Evolutionary conservation across 2,888 invertebrate species (phyloP), one percentile per base, ranked within the genome.

Genomic region (Ormyrus labotus): DNA sequence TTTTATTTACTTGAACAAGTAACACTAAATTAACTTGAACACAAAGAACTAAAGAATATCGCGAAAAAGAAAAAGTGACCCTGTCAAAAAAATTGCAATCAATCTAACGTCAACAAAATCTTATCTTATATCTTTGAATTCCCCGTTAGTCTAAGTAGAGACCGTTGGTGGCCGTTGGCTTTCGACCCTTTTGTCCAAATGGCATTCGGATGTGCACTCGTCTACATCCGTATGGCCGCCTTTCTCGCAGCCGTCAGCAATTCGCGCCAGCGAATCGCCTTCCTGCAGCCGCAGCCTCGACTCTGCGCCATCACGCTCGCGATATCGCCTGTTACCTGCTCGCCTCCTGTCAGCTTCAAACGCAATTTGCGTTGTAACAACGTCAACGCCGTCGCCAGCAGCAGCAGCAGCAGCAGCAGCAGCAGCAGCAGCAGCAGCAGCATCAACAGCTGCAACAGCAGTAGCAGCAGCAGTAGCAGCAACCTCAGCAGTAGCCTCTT

Each of bases 101-200:
- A 69, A 34, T 64, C 64, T 64, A 34, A 55, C 10, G 68, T 67
- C 13, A 73, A 53, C 65, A 76, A 71, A 76, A 68, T 81, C 45
- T 90, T 90, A 90, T 89, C 89, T 88, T 86, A 85, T 89, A 85
- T 90, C 87, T 91, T 91, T 90, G 90, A 90, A 90, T 91, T 91
- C 90, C 88, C 90, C 90, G 90, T 90, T 90, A 90, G 89, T 90
- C 89, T 90, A 91, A 91, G 90, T 91, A 90, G 90, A 90, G 90
- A 90, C 88, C 89, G 88, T 89, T 89, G 89, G 88, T 88, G 90
- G 88, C 89, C 89, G 89, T 89, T 90, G 90, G 88, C 87, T 89
- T 87, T 89, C 90, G 88, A 90, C 89, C 90, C 88, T 89, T 89
- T 89, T 88, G 89, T 90, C 90, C 89, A 89, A 90, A 88, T 90